phyloP scores from a whole-genome alignment of 2,113 vertebrate species.

The Speoplatyrhinus poulsoni region DNA sequence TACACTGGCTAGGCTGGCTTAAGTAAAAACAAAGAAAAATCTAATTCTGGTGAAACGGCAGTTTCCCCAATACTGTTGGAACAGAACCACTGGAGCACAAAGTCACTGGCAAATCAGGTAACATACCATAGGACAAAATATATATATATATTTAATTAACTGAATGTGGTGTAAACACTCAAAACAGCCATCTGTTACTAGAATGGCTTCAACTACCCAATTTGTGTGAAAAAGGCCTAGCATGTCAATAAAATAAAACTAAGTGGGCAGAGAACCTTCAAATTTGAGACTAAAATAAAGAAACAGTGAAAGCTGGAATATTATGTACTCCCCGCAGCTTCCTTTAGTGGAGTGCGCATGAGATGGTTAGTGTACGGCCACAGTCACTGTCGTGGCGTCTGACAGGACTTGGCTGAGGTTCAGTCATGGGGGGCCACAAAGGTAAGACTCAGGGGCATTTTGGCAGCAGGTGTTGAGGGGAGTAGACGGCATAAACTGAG shows the following conservation, averaged over 20 bases:
- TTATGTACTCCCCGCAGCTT: not conserved
- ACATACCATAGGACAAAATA: too few relatives aligned
- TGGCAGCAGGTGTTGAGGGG: slow-evolving; percentile 19
- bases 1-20: too few relatives aligned
- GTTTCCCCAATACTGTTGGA: too few relatives aligned
- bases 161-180: not conserved
- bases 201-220: not conserved
- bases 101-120: too few relatives aligned
- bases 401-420: not conserved
- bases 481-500: slow-evolving; percentile 19
- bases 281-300: slow-evolving; percentile 1
- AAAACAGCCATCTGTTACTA: not conserved
- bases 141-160: too few relatives aligned
- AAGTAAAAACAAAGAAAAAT: too few relatives aligned
- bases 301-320: not conserved
- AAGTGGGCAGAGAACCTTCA: not conserved
- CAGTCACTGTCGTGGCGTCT: not conserved
- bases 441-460: slow-evolving; percentile 15
- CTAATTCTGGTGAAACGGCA: too few relatives aligned
- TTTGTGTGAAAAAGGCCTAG: not conserved
- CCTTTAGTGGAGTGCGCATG: not conserved
- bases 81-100: too few relatives aligned
- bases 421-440: slow-evolving; percentile 39
- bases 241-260: not conserved
- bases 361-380: not conserved